These are phyloP conservation scores for Alviniconcha strummeri DNA, from an alignment of 2,888 invertebrate species.

Conservation along the genomic window DNA sequence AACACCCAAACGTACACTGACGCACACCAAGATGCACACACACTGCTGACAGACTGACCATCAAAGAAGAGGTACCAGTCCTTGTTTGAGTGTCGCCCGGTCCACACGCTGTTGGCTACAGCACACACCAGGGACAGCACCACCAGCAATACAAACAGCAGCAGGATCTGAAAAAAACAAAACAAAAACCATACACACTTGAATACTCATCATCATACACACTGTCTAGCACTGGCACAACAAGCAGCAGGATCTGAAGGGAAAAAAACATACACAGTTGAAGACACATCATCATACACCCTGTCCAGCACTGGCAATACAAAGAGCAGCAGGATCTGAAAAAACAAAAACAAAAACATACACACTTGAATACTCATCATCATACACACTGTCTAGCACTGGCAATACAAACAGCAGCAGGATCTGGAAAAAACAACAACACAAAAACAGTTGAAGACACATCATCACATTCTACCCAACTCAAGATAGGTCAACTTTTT, in stretches of 20 bases:
- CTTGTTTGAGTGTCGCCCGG: conserved; percentile 75
- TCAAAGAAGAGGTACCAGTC: conserved; percentile 92
- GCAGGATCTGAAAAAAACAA: conserved; percentile 80
- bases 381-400: conserved; percentile 73
- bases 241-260: not conserved
- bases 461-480: too few species aligned
- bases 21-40: not conserved
- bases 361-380: not conserved
- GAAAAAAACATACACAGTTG: not conserved
- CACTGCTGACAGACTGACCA: conserved; percentile 76
- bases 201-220: not conserved
- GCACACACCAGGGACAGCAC: conserved; percentile 92
- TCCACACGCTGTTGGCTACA: conserved; percentile 92
- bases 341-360: not conserved
- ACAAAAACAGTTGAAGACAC: not conserved
- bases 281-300: not conserved
- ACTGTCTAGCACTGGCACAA: not conserved
- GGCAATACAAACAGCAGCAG: conserved; percentile 95
- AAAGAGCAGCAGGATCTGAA: conserved; percentile 92
- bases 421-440: conserved; percentile 77
- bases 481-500: too few species aligned
- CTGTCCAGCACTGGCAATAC: conserved; percentile 76
- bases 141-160: conserved; percentile 94
- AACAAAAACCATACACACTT: not conserved
- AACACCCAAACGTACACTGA: too few species aligned